Conservation (phyloP, 2,888 invertebrate genomes). For the Theretra japonica region DNA sequence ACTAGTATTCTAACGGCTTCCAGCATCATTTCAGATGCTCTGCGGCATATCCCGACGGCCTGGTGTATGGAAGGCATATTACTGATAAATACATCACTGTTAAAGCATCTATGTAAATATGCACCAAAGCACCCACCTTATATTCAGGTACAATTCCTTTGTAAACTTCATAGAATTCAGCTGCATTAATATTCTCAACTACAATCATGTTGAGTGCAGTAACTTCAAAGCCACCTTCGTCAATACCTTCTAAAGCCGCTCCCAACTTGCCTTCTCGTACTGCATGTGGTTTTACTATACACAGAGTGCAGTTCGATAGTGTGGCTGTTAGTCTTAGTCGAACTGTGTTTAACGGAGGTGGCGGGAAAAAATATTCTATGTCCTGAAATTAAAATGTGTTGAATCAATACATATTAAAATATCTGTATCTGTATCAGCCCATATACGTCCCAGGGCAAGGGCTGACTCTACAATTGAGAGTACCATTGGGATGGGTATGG, state of each 20-base stretch:
- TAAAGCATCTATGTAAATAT: too few relatives aligned
- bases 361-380: constrained; percentile 87
- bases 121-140: constrained; percentile 73
- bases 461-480: too few relatives aligned
- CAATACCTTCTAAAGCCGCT: constrained; percentile 87
- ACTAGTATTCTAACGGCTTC: too few relatives aligned
- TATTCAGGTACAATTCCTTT: constrained; percentile 94
- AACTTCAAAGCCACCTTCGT: constrained; percentile 90
- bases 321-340: constrained; percentile 82
- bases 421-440: too few relatives aligned
- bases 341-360: constrained; percentile 61
- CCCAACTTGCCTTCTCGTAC: constrained; percentile 90
- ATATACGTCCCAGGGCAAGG: too few relatives aligned
- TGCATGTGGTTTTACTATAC: constrained; percentile 96
- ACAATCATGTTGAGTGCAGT: constrained; percentile 92
- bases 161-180: constrained; percentile 97
- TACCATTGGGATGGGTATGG: too few relatives aligned
- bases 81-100: too few relatives aligned
- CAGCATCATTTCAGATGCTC: too few relatives aligned
- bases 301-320: constrained; percentile 89
- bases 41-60: too few relatives aligned
- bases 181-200: constrained; percentile 92
- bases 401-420: too few relatives aligned
- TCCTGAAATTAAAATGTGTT: constrained; percentile 68
- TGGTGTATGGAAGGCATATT: too few relatives aligned